Evolutionary conservation across 2,888 invertebrate genomes (phyloP).

Genomic region (Aspidiotus rigidus): DNA sequence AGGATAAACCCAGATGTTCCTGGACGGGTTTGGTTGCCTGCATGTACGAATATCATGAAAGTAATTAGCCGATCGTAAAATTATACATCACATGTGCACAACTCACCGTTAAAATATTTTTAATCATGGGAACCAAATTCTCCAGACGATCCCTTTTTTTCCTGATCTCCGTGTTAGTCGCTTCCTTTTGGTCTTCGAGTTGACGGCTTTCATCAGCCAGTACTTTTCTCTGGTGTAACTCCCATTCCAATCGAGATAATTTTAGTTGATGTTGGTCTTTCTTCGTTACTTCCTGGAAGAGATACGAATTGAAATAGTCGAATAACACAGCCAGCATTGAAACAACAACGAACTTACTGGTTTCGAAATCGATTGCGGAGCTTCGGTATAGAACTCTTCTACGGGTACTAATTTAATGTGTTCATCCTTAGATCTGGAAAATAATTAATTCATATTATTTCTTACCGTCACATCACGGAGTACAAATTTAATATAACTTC

Average conservation of each 20-base stretch:
- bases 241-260: conserved; percentile 82
- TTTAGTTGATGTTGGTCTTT: conserved; percentile 68
- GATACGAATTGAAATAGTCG: neutral
- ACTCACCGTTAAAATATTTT: conserved; percentile 54
- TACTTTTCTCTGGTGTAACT: conserved; percentile 76
- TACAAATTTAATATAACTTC: no score
- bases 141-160: conserved; percentile 66
- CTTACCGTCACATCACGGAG: no score
- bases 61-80: neutral
- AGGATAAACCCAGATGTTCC: conserved; percentile 61
- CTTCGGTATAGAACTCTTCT: conserved; percentile 72
- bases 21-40: conserved; percentile 80
- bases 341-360: conserved; percentile 48
- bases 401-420: conserved; percentile 77
- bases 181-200: conserved; percentile 65
- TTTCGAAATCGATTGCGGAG: conserved; percentile 59
- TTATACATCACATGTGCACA: neutral
- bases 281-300: conserved; percentile 55
- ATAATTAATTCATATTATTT: neutral
- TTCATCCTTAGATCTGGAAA: conserved; percentile 75
- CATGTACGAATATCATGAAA: neutral
- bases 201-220: conserved; percentile 66
- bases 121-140: conserved; percentile 70
- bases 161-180: conserved; percentile 63
- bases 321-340: neutral